Percentiles rank a stretch among this genome's conserved stretches.
phyloP scores from a whole-genome alignment of 2,797 vertebrate species.

The Enteromius treurensis region DNA sequence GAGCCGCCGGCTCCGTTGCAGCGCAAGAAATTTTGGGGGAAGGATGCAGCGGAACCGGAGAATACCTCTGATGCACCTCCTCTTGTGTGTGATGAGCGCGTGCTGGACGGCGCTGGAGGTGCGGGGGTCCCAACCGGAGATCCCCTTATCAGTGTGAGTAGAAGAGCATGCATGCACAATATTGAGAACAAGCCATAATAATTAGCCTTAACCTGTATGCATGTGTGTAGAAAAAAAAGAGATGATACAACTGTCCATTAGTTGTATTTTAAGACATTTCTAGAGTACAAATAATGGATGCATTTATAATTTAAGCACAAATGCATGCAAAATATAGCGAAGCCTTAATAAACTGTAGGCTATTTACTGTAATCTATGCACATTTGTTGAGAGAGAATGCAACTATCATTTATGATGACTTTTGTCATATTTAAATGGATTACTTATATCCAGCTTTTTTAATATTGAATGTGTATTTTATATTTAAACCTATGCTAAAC shows the following conservation, averaged over 20 bases:
- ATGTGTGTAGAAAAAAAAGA: neutral
- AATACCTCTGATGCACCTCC: slow-evolving; percentile 69
- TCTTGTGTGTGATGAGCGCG: slow-evolving; percentile 80
- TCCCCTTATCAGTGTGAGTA: slow-evolving; percentile 97
- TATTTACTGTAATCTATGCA: neutral
- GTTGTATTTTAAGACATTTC: neutral
- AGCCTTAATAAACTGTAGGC: neutral
- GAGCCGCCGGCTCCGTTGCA: slow-evolving; percentile 33
- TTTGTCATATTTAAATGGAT: neutral
- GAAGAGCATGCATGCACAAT: slow-evolving; percentile 29
- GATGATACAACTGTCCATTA: neutral
- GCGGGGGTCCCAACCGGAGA: slow-evolving; percentile 90
- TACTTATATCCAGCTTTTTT: neutral
- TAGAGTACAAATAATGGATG: neutral
- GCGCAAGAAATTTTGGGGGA: slow-evolving; percentile 40
- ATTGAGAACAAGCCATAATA: neutral
- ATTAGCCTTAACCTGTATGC: neutral
- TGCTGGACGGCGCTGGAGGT: slow-evolving; percentile 78
- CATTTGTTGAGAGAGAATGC: neutral
- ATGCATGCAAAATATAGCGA: neutral
- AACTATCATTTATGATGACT: neutral
- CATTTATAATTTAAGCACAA: neutral
- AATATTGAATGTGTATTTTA: neutral
- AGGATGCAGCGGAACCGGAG: slow-evolving; percentile 80
- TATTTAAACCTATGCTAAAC: neutral